Conservation (phyloP, 2,113 vertebrate genomes). For the Varanus salvator region DNA sequence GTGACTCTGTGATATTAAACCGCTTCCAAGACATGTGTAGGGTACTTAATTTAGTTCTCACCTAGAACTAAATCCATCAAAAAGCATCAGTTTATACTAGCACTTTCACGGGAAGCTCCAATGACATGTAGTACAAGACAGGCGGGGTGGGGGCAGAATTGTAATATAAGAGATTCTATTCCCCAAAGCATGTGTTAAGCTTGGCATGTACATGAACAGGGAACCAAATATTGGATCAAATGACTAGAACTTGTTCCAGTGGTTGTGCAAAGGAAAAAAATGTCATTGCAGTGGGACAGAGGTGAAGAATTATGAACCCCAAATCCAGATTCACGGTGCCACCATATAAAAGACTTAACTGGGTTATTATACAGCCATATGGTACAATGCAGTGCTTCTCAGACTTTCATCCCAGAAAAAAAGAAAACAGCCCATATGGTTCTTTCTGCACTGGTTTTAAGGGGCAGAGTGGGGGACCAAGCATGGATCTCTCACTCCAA, state of each 20-base stretch:
- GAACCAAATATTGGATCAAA: background rate
- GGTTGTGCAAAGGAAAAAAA: too few relatives aligned
- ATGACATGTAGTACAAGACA: background rate
- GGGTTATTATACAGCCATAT: background rate
- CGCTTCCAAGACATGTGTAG: conserved; percentile 3
- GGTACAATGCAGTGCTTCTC: too few relatives aligned
- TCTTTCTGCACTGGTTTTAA: too few relatives aligned
- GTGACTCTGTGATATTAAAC: conserved; percentile 39
- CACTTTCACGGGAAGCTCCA: background rate
- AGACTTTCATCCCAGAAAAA: too few relatives aligned
- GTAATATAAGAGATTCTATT: background rate
- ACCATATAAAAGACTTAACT: background rate
- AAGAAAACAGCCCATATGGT: too few relatives aligned
- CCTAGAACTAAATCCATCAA: background rate
- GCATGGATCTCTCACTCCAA: too few relatives aligned
- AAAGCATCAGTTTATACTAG: background rate
- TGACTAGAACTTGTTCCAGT: background rate
- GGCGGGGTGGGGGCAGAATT: background rate
- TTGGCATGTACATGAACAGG: background rate
- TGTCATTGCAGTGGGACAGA: background rate
- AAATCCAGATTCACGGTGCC: background rate
- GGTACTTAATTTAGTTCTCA: conserved; percentile 13
- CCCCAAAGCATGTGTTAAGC: background rate
- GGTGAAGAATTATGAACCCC: background rate
- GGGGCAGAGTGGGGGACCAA: background rate